Base-by-base conservation (phyloP, 23 tunicate species). In the Trididemnum clinides region DNA sequence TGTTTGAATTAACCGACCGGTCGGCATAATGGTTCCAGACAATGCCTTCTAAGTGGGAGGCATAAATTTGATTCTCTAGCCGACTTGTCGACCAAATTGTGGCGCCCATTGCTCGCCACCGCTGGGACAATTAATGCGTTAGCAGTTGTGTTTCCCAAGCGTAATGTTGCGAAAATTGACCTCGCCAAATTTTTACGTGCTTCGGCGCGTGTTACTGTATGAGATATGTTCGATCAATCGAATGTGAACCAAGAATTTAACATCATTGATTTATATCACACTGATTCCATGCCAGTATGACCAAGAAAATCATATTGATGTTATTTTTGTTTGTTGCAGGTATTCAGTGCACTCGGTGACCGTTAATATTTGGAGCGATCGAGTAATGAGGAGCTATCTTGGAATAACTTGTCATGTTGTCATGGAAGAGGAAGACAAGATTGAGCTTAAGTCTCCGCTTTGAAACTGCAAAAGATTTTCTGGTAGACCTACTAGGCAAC, bases 401-500 rank as follows among this genome's bases (percentile, higher is more conserved):
- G 77, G 38, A 33, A 70, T 70, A 33, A 70, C 38, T n/a, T n/a
- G n/a, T n/a, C n/a, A n/a, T n/a, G n/a, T n/a, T n/a, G n/a, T n/a
- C n/a, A n/a, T n/a, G n/a, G n/a, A n/a, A n/a, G n/a, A n/a, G n/a
- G n/a, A n/a, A n/a, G n/a, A n/a, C n/a, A n/a, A n/a, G n/a, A n/a
- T n/a, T n/a, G n/a, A n/a, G n/a, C n/a, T n/a, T n/a, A n/a, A n/a
- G n/a, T n/a, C n/a, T n/a, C n/a, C n/a, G n/a, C n/a, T n/a, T n/a
- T n/a, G n/a, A n/a, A n/a, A n/a, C n/a, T n/a, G n/a, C 39, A 44
- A 38, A 22, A 21, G 58, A 18, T 74, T 74, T 74, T 39, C 58
- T 12, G 80, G 80, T 2, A 28, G 30, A 2, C 80, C 36, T 27
- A 74, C 57, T 7, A 57, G 80, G 4, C 57, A 74, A 44, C 80